Evolutionary conservation across 2,113 vertebrate genomes (phyloP), one percentile per base, ranked within the genome.

Genomic region (Mesitornis unicolor): DNA sequence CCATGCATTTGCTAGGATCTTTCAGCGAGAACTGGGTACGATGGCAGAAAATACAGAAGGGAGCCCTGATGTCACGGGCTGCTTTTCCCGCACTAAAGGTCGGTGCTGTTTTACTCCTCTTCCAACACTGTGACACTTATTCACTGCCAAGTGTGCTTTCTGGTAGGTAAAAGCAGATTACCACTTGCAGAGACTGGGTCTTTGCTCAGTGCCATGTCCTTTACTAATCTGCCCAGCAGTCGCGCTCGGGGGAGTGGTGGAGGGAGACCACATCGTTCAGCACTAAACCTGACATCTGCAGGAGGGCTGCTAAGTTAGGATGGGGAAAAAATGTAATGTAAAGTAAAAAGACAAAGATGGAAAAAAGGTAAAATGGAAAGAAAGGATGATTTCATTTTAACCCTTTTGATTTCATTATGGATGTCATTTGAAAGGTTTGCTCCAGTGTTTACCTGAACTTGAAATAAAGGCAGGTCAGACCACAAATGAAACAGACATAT

Each of bases 41-140:
- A 96, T 97, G 97, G 97, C 97, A 98, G 89, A 97, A 95, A 90
- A 97, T 95, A 92, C 97, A 95, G 92, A 97, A 93, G 53, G 90
- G 90, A 79, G 84, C 95, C 89, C 92, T 95, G 85, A 87, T 94
- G 63, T 96, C 95, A 42, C 4, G 60, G 69, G 93, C 94, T 89
- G 77, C 88, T 97, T 90, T 95, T 95, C 85, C 94, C 91, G 43
- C 91, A 45, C 51, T 96, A 38, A 95, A 96, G 65, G 71, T 95
- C 83, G 88, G 84, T 90, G 63, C 70, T 92, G 8, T 84, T 91
- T 97, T 87, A 78, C 84, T 95, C 43, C 69, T 95, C 36, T 92
- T 91, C 50, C 42, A 47, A 35, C 40, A 48, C 20, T 25, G 51
- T 60, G 78, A 36, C 38, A 21, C 17, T 57, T 60, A 48, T 3